Base-by-base conservation (phyloP, 2,888 invertebrate species). In the Drosophila recens region DNA sequence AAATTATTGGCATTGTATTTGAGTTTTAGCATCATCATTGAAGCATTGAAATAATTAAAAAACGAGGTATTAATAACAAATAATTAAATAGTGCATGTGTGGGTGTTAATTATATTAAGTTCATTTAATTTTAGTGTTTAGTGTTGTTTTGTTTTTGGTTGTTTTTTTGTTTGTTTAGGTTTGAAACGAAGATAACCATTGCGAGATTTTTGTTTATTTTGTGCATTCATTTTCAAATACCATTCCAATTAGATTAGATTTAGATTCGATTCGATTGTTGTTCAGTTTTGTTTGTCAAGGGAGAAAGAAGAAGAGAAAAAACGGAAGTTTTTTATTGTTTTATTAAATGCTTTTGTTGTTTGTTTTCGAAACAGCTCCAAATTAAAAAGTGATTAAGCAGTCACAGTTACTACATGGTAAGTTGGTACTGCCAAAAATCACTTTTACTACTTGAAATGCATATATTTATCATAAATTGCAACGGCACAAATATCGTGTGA, bases 251-350 rank as follows among this genome's bases (percentile, higher is more conserved):
- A 56, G 73, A 27, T 30, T 30, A 53, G 73, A 51, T 67, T 67
- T 67, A 62, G 75, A 63, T 75, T 61, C 6, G 42, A 68, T 74
- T 71, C 73, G n/a, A 67, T 79, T 72, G 65, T 76, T 86, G 73
- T 81, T 77, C 80, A 74, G 72, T 83, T 81, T 80, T 83, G 69
- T 80, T 86, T 79, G 82, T 91, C 92, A 91, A 91, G 92, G 90
- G 89, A 91, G 91, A 91, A 91, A 91, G 91, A 87, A 91, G 91
- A 91, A 92, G 90, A 91, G 90, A 91, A 91, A 91, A 91, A 91
- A 90, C 90, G 91, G 90, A 90, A 85, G 76, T 86, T 78, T 79
- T 79, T n/a, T n/a, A n/a, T 83, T 83, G 79, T 84, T 76, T 85
- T 82, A 85, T 73, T 75, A 67, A 73, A 79, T 79, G 62, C 59